Conservation (phyloP, 1,140 invertebrate species). For the Diachasma alloeum region DNA sequence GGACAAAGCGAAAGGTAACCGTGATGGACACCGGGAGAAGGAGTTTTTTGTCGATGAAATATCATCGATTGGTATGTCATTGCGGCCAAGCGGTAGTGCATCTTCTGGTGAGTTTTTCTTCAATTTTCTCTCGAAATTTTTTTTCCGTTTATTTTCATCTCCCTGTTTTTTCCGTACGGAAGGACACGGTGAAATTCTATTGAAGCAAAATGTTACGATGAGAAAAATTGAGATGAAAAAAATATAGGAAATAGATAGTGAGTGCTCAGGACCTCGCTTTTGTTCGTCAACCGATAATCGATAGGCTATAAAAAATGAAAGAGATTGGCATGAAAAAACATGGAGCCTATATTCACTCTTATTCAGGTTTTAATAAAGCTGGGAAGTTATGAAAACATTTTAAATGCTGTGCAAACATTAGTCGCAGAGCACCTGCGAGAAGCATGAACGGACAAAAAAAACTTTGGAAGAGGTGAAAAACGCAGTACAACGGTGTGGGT, state of each 20-base stretch:
- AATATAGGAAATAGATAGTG: background rate
- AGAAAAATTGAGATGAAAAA: background rate
- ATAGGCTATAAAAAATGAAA: constrained; percentile 1
- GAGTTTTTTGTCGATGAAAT: constrained; percentile 71
- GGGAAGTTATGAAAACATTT: background rate
- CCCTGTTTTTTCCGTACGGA: background rate
- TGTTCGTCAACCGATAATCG: constrained; percentile 16
- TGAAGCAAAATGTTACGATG: background rate
- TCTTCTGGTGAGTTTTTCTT: constrained; percentile 69
- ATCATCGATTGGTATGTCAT: constrained; percentile 76
- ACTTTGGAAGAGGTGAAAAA: background rate
- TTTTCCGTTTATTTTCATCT: background rate
- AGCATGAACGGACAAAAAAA: background rate
- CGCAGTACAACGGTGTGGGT: background rate
- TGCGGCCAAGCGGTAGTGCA: constrained; percentile 73
- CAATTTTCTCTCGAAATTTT: background rate
- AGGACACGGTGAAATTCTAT: background rate
- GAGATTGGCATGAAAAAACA: background rate
- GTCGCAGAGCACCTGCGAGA: background rate
- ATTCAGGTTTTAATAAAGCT: background rate
- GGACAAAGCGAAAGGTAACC: constrained; percentile 56
- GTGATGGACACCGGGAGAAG: constrained; percentile 57
- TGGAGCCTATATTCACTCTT: background rate
- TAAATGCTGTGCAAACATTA: background rate
- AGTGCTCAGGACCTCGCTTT: background rate